Conservation (phyloP, 2,888 invertebrate genomes). For the Sphinx pinastri region DNA sequence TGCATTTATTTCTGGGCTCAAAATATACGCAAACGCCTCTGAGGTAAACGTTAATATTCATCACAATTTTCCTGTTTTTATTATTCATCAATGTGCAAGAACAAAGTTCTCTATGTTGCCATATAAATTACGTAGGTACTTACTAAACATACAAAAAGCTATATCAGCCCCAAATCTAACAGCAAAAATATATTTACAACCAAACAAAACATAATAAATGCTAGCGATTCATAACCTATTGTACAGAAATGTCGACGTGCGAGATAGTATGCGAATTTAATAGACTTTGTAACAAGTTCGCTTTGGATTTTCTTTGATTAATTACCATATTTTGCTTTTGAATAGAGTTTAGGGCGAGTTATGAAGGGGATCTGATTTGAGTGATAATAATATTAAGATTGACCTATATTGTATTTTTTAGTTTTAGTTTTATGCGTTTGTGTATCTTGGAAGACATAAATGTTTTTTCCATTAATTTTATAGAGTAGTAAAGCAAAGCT, state of each 20-base stretch:
- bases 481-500: too few relatives aligned
- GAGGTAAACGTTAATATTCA: too few relatives aligned
- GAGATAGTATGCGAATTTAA: slow-evolving; percentile 57
- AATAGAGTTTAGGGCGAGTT: not conserved
- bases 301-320: slow-evolving; percentile 46
- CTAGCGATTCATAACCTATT: slow-evolving; percentile 50
- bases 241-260: slow-evolving; percentile 28
- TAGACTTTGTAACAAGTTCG: slow-evolving; percentile 54
- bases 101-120: too few relatives aligned
- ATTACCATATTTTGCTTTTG: slow-evolving; percentile 37
- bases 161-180: not conserved
- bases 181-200: not conserved
- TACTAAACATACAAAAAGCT: not conserved
- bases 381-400: not conserved
- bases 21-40: too few relatives aligned
- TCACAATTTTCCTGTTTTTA: too few relatives aligned
- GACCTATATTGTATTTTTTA: not conserved
- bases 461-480: too few relatives aligned
- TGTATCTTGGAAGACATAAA: too few relatives aligned
- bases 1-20: too few relatives aligned
- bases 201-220: slow-evolving; percentile 36
- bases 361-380: not conserved
- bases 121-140: too few relatives aligned
- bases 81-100: too few relatives aligned
- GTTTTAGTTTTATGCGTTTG: not conserved